phyloP scores from a whole-genome alignment of 2,113 vertebrate genomes.

The Jaculus jaculus region DNA sequence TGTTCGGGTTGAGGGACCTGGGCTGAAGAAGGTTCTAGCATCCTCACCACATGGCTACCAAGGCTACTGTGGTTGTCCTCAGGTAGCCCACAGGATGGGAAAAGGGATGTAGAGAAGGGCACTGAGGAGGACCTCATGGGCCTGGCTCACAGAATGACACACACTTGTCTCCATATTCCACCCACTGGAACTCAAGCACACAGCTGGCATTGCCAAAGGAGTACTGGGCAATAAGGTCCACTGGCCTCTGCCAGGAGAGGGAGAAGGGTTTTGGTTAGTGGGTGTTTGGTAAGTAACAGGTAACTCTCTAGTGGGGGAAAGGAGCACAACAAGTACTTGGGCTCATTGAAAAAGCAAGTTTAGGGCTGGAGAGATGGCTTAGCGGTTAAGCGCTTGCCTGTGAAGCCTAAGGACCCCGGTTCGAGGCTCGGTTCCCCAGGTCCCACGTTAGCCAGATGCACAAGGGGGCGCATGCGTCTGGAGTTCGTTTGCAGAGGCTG shows the following conservation, averaged over 20 bases:
- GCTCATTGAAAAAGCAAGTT: not conserved
- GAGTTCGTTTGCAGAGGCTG: no score
- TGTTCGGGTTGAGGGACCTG: not conserved
- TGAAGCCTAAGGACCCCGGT: no score
- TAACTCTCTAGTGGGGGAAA: not conserved
- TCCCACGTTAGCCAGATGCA: no score
- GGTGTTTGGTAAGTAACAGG: not conserved
- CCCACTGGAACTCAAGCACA: not conserved
- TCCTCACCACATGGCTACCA: not conserved
- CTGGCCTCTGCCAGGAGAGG: not conserved
- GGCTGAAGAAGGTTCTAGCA: not conserved
- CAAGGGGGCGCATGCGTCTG: no score
- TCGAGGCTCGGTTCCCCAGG: no score
- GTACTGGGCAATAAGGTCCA: fast-evolving
- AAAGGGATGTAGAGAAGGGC: not conserved
- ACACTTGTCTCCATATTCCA: not conserved
- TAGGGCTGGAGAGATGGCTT: no score
- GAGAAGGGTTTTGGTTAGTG: not conserved
- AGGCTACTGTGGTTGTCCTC: fast-evolving
- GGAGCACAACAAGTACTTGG: not conserved
- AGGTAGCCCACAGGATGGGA: not conserved
- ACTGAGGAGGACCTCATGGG: not conserved
- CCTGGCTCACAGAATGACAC: not conserved
- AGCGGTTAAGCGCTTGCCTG: no score
- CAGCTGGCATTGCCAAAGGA: fast-evolving